Evolutionary conservation across 2,888 invertebrate species (phyloP).

Genomic region (Patella depressa): DNA sequence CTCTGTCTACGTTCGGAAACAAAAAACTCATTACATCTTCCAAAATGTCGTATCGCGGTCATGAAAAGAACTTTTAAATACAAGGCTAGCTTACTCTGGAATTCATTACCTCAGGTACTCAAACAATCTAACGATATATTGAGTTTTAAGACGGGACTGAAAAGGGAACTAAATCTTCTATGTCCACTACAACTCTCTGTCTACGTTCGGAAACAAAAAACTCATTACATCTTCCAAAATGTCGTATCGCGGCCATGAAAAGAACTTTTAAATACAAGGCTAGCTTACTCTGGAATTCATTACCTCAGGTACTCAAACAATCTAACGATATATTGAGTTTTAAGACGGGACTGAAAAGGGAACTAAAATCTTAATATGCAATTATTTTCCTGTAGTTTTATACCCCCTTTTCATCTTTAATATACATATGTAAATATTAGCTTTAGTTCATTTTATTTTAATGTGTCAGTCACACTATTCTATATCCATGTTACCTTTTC

Average conservation of each 20-base stretch:
- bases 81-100: slow-evolving; percentile 3
- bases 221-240: too few relatives aligned
- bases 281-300: too few relatives aligned
- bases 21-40: not conserved
- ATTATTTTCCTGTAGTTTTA: too few relatives aligned
- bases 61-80: not conserved
- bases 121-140: not conserved
- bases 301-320: too few relatives aligned
- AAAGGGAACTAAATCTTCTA: too few relatives aligned
- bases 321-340: too few relatives aligned
- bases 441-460: not conserved
- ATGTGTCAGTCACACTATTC: not conserved
- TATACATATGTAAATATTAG: not conserved
- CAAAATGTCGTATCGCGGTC: not conserved
- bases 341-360: too few relatives aligned
- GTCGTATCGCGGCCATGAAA: too few relatives aligned
- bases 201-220: too few relatives aligned
- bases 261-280: too few relatives aligned
- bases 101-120: not conserved
- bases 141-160: not conserved
- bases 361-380: not conserved
- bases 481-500: not conserved
- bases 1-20: not conserved
- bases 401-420: not conserved
- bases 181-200: too few relatives aligned